phyloP scores from a whole-genome alignment of 2,113 vertebrate species.

The Sclerurus mexicanus region DNA sequence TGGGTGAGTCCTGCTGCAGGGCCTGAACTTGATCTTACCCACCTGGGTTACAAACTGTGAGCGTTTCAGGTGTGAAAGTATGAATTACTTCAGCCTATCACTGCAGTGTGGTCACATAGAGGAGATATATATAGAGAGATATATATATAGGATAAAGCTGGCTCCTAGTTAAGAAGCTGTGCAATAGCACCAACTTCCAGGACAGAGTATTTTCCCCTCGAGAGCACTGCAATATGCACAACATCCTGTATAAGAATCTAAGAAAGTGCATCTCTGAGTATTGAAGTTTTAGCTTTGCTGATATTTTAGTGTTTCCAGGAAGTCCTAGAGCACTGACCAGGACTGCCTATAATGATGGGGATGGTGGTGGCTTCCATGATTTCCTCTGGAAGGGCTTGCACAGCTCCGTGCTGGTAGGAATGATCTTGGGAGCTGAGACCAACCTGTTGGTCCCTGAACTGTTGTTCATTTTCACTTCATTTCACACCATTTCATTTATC shows the following conservation, averaged over 20 bases:
- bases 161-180: not conserved
- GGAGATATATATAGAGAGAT: not conserved
- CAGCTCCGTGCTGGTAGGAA: not conserved
- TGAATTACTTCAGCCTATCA: not conserved
- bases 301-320: not conserved
- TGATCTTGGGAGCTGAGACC: not conserved
- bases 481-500: constrained; percentile 32
- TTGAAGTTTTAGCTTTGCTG: not conserved
- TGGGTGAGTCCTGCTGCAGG: not conserved
- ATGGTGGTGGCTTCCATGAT: not conserved
- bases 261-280: not conserved
- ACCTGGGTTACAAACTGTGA: not conserved
- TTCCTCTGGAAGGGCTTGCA: not conserved
- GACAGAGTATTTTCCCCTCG: not conserved
- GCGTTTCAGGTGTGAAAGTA: rapidly evolving
- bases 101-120: not conserved
- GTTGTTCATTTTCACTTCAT: constrained; percentile 19
- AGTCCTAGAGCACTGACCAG: not conserved
- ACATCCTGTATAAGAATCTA: not conserved
- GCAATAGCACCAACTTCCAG: not conserved
- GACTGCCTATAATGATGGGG: rapidly evolving
- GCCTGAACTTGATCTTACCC: not conserved
- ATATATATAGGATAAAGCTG: not conserved
- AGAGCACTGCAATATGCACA: not conserved
- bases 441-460: not conserved